Conservation (phyloP, 2,113 vertebrate species). For the Triplophysa rosa region DNA sequence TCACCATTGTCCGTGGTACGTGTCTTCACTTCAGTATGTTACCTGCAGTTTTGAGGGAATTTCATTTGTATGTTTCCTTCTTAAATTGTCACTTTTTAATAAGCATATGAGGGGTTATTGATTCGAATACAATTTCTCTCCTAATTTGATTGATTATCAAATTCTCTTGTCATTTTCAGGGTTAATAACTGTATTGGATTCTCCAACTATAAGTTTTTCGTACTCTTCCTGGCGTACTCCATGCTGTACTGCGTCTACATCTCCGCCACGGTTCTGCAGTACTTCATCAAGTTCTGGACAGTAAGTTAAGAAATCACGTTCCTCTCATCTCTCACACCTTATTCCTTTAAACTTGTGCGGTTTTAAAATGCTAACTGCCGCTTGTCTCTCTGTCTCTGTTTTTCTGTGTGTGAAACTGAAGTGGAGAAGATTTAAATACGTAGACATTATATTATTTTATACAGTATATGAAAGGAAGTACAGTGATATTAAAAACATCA, state of each 20-base stretch:
- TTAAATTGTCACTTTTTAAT: neutral
- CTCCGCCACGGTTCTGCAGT: conserved; percentile 90
- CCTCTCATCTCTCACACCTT: conserved; percentile 7
- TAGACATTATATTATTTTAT: no score
- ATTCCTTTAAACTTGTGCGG: neutral
- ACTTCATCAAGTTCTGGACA: conserved; percentile 98
- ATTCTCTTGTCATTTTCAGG: no score
- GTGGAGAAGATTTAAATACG: neutral
- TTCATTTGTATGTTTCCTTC: neutral
- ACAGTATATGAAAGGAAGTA: no score
- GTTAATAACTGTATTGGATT: conserved; percentile 79
- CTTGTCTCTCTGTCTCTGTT: neutral
- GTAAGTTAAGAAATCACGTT: conserved; percentile 76
- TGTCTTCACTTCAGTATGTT: neutral
- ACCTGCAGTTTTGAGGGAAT: no score
- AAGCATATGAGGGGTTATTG: no score
- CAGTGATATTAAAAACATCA: no score
- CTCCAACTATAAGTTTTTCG: conserved; percentile 80
- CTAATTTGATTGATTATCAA: no score
- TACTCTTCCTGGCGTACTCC: conserved; percentile 95
- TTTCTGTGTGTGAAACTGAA: neutral
- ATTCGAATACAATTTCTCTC: no score
- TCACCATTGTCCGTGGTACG: conserved; percentile 97
- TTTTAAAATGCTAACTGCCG: neutral
- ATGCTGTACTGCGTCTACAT: conserved; percentile 95